These are phyloP conservation scores for Phaenicophaeus curvirostris DNA, from an alignment of 2,797 vertebrate genomes.

Conservation along the genomic window DNA sequence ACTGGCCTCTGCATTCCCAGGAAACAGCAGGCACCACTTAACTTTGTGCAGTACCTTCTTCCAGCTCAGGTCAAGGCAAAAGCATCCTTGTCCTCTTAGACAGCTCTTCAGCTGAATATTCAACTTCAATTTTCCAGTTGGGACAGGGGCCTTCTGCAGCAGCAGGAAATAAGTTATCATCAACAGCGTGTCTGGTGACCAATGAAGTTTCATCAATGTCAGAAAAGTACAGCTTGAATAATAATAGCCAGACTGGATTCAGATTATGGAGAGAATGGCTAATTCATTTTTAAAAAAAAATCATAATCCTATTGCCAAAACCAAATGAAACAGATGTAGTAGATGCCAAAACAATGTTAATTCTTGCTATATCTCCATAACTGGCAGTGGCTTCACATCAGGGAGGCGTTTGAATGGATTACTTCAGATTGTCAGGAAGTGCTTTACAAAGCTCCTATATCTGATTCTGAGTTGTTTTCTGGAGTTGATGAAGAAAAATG, in stretches of 20 bases:
- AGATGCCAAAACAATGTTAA: background rate
- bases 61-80: background rate
- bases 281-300: background rate
- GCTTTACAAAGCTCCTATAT: background rate
- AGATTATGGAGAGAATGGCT: background rate
- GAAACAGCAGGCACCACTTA: background rate
- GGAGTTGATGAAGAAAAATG: background rate
- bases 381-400: background rate
- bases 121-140: background rate
- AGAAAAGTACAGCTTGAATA: background rate
- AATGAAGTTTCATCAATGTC: background rate
- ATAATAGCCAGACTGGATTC: background rate
- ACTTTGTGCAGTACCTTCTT: background rate
- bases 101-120: background rate
- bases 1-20: background rate
- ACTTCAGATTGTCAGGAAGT: conserved; percentile 7
- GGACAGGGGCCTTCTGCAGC: background rate
- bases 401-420: background rate
- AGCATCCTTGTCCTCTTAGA: background rate
- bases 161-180: background rate
- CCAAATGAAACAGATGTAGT: background rate
- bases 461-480: background rate
- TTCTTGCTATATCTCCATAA: background rate
- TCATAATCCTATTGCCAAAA: background rate
- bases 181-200: background rate